Percentiles rank a stretch among this genome's conserved stretches.
Evolutionary conservation across 1,140 invertebrate genomes (phyloP).

Genomic region (Colletes gigas): DNA sequence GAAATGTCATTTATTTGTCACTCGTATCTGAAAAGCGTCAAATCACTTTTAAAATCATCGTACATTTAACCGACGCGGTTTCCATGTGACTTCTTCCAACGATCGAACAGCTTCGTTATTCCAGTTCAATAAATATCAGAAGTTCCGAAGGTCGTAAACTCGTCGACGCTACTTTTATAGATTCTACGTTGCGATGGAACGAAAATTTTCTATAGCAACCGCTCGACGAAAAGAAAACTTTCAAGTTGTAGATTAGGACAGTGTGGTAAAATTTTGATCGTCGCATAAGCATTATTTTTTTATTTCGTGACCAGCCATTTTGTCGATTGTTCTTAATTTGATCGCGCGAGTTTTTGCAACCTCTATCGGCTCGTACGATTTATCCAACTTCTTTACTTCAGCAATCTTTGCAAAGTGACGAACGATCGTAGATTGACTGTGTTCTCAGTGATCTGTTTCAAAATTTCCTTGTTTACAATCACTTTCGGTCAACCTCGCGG

Average conservation of each 20-base stretch:
- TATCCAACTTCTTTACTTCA: no score
- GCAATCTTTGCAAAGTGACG: no score
- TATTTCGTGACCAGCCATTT: no score
- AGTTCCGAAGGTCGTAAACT: neutral
- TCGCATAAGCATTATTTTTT: no score
- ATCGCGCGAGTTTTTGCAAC: no score
- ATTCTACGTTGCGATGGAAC: neutral
- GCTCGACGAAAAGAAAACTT: neutral
- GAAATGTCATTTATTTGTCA: neutral
- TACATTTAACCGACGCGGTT: neutral
- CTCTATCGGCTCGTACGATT: no score
- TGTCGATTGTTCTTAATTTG: no score
- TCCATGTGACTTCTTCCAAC: neutral
- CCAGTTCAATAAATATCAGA: neutral
- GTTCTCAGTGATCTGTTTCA: no score
- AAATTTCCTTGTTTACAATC: no score
- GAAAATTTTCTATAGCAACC: neutral
- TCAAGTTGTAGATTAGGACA: neutral
- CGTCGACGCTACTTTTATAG: neutral
- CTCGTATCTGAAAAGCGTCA: neutral
- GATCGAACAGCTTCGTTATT: neutral
- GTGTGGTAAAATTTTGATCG: neutral
- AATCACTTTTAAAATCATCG: no score
- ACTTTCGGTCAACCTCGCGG: no score
- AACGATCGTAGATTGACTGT: no score